Evolutionary conservation across 2,888 invertebrate species (phyloP).

Genomic region (Pyrochroa serraticornis): DNA sequence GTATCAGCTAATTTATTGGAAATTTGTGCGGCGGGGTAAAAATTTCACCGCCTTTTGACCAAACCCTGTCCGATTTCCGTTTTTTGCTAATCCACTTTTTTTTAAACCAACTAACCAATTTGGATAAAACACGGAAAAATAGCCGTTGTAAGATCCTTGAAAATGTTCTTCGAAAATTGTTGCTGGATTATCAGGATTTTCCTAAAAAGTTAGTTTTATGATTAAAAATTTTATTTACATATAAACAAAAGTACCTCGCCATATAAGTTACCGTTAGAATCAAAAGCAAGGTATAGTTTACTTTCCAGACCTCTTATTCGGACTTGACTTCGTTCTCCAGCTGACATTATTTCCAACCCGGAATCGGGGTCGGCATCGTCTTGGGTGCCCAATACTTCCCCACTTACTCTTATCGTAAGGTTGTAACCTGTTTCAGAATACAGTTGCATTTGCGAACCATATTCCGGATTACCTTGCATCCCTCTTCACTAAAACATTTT

Average conservation of each 20-base stretch:
- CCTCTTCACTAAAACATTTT: slow-evolving; percentile 8
- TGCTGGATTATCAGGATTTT: slow-evolving; percentile 55
- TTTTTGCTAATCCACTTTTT: slow-evolving; percentile 62
- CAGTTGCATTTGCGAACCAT: slow-evolving; percentile 60
- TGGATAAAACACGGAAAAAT: slow-evolving; percentile 52
- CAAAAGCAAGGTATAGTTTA: slow-evolving; percentile 62
- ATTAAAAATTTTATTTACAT: neutral
- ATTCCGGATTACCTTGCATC: slow-evolving; percentile 52
- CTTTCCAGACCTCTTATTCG: slow-evolving; percentile 60
- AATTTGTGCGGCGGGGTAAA: slow-evolving; percentile 49
- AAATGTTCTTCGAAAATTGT: slow-evolving; percentile 61
- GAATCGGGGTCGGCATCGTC: slow-evolving; percentile 60
- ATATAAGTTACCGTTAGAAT: slow-evolving; percentile 61
- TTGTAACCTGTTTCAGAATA: slow-evolving; percentile 63
- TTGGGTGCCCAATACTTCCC: slow-evolving; percentile 61
- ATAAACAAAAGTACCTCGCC: slow-evolving; percentile 58
- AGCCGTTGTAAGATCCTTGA: slow-evolving; percentile 60
- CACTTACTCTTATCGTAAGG: slow-evolving; percentile 59
- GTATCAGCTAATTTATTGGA: neutral
- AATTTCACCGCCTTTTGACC: slow-evolving; percentile 64
- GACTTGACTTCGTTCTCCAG: slow-evolving; percentile 60
- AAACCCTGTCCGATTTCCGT: slow-evolving; percentile 60
- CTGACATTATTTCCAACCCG: slow-evolving; percentile 59
- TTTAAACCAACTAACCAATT: slow-evolving; percentile 66
- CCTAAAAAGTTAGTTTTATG: slow-evolving; percentile 35